Evolutionary conservation across 1,140 invertebrate species (phyloP).

Genomic region (Pissodes strobi): DNA sequence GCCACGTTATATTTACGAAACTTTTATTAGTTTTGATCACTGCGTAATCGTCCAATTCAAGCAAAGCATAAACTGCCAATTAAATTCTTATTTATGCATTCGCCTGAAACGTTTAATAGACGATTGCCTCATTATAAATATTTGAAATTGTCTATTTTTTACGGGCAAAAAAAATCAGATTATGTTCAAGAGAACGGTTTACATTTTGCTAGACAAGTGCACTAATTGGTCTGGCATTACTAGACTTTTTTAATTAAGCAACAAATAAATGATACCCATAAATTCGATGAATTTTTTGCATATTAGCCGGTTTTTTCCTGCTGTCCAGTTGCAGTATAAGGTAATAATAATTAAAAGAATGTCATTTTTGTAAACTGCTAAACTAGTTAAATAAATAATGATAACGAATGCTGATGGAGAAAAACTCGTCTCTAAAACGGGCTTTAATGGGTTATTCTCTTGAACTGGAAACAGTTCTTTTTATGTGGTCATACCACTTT

Average conservation of each 20-base stretch:
- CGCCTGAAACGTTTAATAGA: too few relatives aligned
- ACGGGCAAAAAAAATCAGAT: too few relatives aligned
- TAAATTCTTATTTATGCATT: too few relatives aligned
- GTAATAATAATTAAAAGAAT: conserved; percentile 10
- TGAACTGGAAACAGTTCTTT: background rate
- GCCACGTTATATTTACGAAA: too few relatives aligned
- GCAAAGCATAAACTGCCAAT: too few relatives aligned
- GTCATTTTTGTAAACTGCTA: conserved; percentile 3
- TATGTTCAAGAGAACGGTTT: background rate
- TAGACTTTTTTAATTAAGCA: background rate
- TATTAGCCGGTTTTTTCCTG: background rate
- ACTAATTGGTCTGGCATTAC: background rate
- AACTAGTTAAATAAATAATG: conserved; percentile 10
- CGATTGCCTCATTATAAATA: too few relatives aligned
- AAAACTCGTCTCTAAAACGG: background rate
- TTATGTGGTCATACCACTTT: too few relatives aligned
- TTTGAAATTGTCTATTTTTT: too few relatives aligned
- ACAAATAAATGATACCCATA: conserved; percentile 4
- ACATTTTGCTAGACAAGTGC: background rate
- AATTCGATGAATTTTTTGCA: background rate
- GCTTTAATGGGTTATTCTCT: conserved; percentile 4
- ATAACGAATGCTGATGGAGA: background rate
- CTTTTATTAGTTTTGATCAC: too few relatives aligned
- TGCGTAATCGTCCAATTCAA: too few relatives aligned
- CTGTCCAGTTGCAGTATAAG: background rate